Evolutionary conservation across 2,113 vertebrate species (phyloP), one percentile per base, ranked within the genome.

Genomic region (Pachyramphus minor): DNA sequence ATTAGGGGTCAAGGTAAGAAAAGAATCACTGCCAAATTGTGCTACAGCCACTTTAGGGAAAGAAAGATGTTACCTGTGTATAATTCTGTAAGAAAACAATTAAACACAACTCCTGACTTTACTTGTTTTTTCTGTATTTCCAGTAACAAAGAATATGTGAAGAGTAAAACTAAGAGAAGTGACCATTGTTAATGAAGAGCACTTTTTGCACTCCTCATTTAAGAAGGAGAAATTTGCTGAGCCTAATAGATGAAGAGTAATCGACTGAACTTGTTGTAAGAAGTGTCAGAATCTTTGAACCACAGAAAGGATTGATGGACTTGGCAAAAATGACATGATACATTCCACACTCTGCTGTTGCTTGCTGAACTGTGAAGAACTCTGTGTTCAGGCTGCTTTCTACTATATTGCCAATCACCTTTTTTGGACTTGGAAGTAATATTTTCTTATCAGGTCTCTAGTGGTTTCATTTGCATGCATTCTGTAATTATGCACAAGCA

Each of bases 291-390:
- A 87, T 63, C 79, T 85, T 77, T 73, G 72, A 87, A 89, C 39
- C 33, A 6, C 21, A 74, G 68, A 94, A 91, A 84, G 39, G 50
- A 79, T 45, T 49, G 66, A 77, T 66, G 55, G 59, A 63, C 60
- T 90, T 60, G 39, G 87, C 80, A 89, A 90, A 96, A 89, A 85
- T 90, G 3, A 96, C 15, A 4, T 86, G 93, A 96, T 90, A 91
- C 84, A 89, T 68, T 92, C 89, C 95, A 96, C 90, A 64, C 69
- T 75, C 24, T 52, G 50, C 95, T 95, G 93, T 92, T 93, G 97
- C 96, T 97, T 97, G 97, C 96, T 95, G 33, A 97, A 74, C 97
- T 96, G 97, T 97, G 97, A 97, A 97, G 94, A 97, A 77, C 93
- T 92, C 74, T 97, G 96, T 95, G 39, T 89, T 90, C 68, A 80